Base-by-base conservation (phyloP, 2,797 vertebrate genomes). In the Mus spretus region DNA sequence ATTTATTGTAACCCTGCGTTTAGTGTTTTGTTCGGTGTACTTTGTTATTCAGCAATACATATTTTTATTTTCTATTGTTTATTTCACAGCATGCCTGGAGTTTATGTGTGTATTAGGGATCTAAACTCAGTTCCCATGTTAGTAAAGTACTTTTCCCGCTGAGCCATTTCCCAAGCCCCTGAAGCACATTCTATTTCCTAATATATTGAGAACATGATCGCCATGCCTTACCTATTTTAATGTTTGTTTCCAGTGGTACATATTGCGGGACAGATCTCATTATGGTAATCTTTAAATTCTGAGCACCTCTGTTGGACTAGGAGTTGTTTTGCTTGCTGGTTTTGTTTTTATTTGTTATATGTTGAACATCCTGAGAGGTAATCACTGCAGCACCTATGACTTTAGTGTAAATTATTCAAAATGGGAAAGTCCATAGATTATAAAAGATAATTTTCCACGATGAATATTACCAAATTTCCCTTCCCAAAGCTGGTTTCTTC, bases 1-100 rank as follows among this genome's bases (percentile, higher is more conserved):
- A 20, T 85, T 77, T 91, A 61, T 92, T 95, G 6, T 94, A 82
- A 93, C 20, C 3, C n/a, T 6, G 24, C n/a, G 77, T 6, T 89
- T 93, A 94, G 77, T 63, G 67, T 95, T 97, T 89, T 95, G 19
- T 93, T 91, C 13, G 50, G 1, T 86, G 22, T 88, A 74, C n/a
- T 91, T 94, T 63, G 72, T 88, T 96, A 91, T 90, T 72, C 94
- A 91, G 28, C 37, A 77, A 57, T 47, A 50, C 1, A n/a, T 79
- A 15, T 67, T 80, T 70, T 90, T 89, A 55, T 4, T 78, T 82
- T 77, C 26, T n/a, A 72, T 74, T 26, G 47, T 72, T 26, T 57
- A 57, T 88, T 87, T 74, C n/a, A 31, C 37, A 77, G n/a, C 53
- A 9, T 57, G 72, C 26, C 53, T 53, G 63, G 26, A 44, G 44